These are phyloP conservation scores for Uropsilus gracilis DNA, from an alignment of 2,113 vertebrate species.

Conservation along the genomic window DNA sequence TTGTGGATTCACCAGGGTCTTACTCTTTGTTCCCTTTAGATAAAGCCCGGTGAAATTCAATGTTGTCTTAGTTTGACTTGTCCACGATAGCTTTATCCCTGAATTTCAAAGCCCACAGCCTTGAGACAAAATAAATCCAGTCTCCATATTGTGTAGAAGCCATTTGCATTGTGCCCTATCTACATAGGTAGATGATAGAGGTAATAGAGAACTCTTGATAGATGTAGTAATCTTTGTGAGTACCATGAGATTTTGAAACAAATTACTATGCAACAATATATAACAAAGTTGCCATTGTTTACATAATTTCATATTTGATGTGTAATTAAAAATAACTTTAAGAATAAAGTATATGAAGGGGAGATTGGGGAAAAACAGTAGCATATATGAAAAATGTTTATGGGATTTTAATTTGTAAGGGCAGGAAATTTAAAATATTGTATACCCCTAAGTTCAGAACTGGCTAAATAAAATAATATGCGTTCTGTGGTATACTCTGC, in stretches of 20 bases:
- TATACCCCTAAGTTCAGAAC: background rate
- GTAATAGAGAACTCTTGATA: background rate
- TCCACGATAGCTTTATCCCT: background rate
- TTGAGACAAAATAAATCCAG: background rate
- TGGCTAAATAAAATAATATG: background rate
- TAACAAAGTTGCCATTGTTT: background rate
- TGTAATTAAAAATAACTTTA: background rate
- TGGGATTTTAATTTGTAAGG: background rate
- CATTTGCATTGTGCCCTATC: background rate
- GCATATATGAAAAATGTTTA: background rate
- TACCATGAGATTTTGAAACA: background rate
- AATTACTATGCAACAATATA: background rate
- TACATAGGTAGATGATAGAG: too few relatives aligned
- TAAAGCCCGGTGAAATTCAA: background rate
- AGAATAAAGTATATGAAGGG: background rate
- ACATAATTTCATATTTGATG: background rate
- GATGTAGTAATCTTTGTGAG: background rate
- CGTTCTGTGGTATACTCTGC: background rate
- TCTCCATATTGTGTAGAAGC: background rate
- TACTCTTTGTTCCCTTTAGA: background rate
- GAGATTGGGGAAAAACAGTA: too few relatives aligned
- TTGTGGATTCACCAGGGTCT: background rate
- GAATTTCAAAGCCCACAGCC: background rate
- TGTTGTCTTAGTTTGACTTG: background rate
- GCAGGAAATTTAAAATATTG: background rate